Evolutionary conservation across 2,888 invertebrate species (phyloP).

Genomic region (Dryadula phaetusa): DNA sequence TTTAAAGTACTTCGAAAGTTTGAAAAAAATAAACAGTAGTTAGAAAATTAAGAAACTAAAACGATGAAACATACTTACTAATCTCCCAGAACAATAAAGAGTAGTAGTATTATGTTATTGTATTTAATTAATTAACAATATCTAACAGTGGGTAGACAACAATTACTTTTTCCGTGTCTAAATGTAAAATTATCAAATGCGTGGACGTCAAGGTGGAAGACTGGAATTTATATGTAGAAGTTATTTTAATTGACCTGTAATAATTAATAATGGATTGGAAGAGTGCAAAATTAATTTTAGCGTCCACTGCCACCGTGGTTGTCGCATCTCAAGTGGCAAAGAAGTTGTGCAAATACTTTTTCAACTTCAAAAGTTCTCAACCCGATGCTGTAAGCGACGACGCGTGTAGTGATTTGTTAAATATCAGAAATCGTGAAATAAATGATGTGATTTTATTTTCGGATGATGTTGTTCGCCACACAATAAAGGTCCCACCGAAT

Average conservation of each 20-base stretch:
- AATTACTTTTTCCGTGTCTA: not conserved
- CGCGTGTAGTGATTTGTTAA: slow-evolving; percentile 62
- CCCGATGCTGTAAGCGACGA: slow-evolving; percentile 58
- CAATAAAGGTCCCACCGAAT: slow-evolving; percentile 68
- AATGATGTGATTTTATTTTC: slow-evolving; percentile 80
- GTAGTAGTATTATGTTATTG: not conserved
- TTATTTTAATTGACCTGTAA: slow-evolving; percentile 19
- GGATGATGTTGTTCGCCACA: slow-evolving; percentile 70
- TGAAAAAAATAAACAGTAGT: too few species aligned
- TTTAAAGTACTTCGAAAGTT: too few species aligned
- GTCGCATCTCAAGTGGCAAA: slow-evolving; percentile 74
- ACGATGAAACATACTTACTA: not conserved
- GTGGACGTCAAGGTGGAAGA: slow-evolving; percentile 72
- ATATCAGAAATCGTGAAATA: slow-evolving; percentile 71
- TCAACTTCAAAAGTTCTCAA: slow-evolving; percentile 52
- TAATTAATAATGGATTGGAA: slow-evolving; percentile 72
- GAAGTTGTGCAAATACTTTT: slow-evolving; percentile 71
- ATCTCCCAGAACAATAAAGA: not conserved
- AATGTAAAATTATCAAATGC: slow-evolving; percentile 53
- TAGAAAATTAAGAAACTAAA: not conserved
- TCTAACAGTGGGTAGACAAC: slow-evolving; percentile 55
- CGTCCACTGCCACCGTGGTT: slow-evolving; percentile 72
- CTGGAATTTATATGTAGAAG: slow-evolving; percentile 25
- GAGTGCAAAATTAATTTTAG: slow-evolving; percentile 71
- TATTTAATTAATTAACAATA: not conserved